Conservation (phyloP, 2,113 vertebrate species). For the Procapra przewalskii region DNA sequence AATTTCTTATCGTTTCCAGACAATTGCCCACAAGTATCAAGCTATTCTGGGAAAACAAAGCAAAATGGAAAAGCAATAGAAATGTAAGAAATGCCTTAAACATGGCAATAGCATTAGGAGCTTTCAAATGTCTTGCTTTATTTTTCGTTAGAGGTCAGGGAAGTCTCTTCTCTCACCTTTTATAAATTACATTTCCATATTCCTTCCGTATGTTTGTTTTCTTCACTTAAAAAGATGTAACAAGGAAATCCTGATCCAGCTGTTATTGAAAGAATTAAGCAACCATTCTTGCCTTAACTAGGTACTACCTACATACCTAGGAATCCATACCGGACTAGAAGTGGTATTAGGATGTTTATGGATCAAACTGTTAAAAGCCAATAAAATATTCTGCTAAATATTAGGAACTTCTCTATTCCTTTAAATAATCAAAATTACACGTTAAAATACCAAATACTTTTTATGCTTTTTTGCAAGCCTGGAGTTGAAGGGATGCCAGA, state of each 20-base stretch:
- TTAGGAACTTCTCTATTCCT: neutral
- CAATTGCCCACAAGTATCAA: slow-evolving; percentile 49
- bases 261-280: neutral
- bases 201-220: neutral
- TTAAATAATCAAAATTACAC: neutral
- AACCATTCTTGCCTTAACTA: neutral
- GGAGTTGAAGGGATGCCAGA: neutral
- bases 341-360: neutral
- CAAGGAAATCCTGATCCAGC: neutral
- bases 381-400: neutral
- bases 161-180: neutral
- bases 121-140: neutral
- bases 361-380: neutral
- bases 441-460: neutral
- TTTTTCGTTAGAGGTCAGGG: neutral
- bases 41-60: slow-evolving; percentile 42
- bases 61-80: slow-evolving; percentile 13
- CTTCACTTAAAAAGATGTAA: neutral
- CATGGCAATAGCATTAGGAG: neutral
- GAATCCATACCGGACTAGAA: neutral
- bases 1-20: slow-evolving; percentile 46
- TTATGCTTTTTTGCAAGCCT: neutral
- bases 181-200: neutral
- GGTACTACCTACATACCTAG: neutral
- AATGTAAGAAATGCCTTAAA: neutral